Percentiles rank a stretch among this genome's conserved stretches.
Conservation (phyloP, 2,888 invertebrate species). For the Endotricha flammealis region DNA sequence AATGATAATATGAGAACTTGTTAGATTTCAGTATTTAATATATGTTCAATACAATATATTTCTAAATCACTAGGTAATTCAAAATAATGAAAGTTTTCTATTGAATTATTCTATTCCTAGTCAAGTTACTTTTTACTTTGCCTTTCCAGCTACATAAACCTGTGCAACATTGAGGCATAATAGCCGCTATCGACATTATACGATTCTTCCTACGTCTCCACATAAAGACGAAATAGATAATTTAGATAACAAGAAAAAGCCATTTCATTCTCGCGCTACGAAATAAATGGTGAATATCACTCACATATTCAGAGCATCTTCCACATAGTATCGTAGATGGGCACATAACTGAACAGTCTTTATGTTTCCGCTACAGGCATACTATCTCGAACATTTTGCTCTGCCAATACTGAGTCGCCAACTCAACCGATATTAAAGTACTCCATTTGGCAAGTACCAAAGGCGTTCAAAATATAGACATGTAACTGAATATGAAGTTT, state of each 20-base stretch:
- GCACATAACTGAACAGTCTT: slow-evolving; percentile 23
- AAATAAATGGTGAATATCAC: slow-evolving; percentile 51
- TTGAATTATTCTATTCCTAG: too few species aligned
- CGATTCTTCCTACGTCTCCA: slow-evolving; percentile 30
- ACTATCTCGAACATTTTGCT: slow-evolving; percentile 31
- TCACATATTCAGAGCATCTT: slow-evolving; percentile 34
- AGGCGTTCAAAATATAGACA: slow-evolving; percentile 40
- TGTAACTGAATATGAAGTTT: slow-evolving; percentile 45
- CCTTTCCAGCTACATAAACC: slow-evolving; percentile 6
- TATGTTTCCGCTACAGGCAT: slow-evolving; percentile 44
- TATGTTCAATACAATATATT: too few species aligned
- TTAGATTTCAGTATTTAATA: too few species aligned
- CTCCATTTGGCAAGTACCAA: slow-evolving; percentile 62
- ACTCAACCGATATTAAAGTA: slow-evolving; percentile 57
- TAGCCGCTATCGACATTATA: slow-evolving; percentile 34
- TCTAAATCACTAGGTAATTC: too few species aligned
- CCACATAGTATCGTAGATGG: slow-evolving; percentile 18
- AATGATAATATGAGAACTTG: too few species aligned
- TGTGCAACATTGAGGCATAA: slow-evolving; percentile 10
- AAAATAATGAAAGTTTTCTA: too few species aligned
- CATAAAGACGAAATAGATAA: slow-evolving; percentile 50
- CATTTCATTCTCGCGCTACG: slow-evolving; percentile 38
- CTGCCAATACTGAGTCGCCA: slow-evolving; percentile 51
- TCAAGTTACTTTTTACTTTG: not conserved
- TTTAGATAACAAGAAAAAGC: slow-evolving; percentile 64